Base-by-base conservation (phyloP, 2,888 invertebrate genomes). In the Galerucella calmariensis region DNA sequence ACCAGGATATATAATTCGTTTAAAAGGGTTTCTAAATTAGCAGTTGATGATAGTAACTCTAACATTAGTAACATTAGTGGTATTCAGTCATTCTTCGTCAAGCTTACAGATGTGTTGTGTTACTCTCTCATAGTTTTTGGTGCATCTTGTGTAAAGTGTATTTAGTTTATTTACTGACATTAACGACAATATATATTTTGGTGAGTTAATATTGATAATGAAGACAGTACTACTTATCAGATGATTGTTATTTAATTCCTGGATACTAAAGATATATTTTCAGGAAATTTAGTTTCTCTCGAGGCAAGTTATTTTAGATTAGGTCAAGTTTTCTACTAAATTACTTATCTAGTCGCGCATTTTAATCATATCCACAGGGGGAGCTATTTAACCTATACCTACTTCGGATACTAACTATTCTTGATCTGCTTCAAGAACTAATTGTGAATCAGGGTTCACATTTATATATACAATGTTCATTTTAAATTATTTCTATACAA, bases 11-110 rank as follows among this genome's bases (percentile, higher is more conserved):
- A 67, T 81, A 86, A 87, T 87, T 87, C 86, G 86, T 87, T 87
- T 86, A 86, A 86, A 87, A 86, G 86, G 87, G 86, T 86, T 82
- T 86, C 86, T 86, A 87, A 87, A 87, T 87, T 87, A 87, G 86
- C 86, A 86, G 86, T 86, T 87, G 86, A 87, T 87, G 86, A 87
- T 86, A 85, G 85, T 85, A 84, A 83, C 84, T 82, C 83, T 84
- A 82, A 83, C 85, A 85, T 85, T 86, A 86, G 86, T 85, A 82
- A 83, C 85, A 85, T 85, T 86, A 86, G 86, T 85, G 83, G 81
- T 83, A 82, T 84, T 84, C 85, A 85, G 85, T 85, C 84, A 85
- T 85, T 86, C 85, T 81, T 83, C 84, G 84, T 84, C 85, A 85
- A 83, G 84, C 86, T 82, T 82, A 83, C 85, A 72, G 80, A 78